A percentile compares a stretch with the other conserved stretches of the same genome.
phyloP scores from a whole-genome alignment of 2,113 vertebrate genomes.

The Heterotis niloticus region DNA sequence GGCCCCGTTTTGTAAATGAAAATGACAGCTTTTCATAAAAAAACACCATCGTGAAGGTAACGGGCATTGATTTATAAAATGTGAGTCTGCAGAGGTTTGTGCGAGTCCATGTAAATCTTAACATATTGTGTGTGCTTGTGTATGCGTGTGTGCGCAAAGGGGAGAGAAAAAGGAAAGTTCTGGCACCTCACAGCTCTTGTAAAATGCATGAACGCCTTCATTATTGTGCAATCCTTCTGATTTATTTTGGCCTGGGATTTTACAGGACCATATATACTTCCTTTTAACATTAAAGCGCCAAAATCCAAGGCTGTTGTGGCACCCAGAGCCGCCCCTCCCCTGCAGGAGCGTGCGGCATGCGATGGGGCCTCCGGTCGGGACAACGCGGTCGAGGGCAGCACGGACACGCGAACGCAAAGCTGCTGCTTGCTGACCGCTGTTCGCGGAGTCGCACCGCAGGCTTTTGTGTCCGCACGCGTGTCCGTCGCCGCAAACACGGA shows the following conservation, averaged over 20 bases:
- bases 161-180: not conserved
- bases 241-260: constrained; percentile 72
- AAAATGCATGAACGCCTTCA: constrained; percentile 60
- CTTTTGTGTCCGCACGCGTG: too few species aligned
- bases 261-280: constrained; percentile 66
- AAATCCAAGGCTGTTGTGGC: constrained; percentile 68
- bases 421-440: too few species aligned
- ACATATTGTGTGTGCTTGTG: not conserved
- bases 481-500: too few species aligned
- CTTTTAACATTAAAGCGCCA: constrained; percentile 64
- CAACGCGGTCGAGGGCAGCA: too few species aligned
- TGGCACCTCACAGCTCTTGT: constrained; percentile 44
- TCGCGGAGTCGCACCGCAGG: too few species aligned
- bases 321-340: constrained; percentile 66
- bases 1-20: constrained; percentile 11
- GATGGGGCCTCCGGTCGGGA: too few species aligned
- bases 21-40: constrained; percentile 4
- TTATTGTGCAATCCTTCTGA: constrained; percentile 65
- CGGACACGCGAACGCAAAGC: too few species aligned
- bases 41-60: not conserved
- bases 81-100: not conserved
- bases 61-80: not conserved
- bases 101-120: not conserved
- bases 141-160: not conserved
- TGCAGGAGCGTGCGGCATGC: constrained; percentile 42